Conservation (phyloP, 2,797 vertebrate species). For the Thripadectes ignobilis region DNA sequence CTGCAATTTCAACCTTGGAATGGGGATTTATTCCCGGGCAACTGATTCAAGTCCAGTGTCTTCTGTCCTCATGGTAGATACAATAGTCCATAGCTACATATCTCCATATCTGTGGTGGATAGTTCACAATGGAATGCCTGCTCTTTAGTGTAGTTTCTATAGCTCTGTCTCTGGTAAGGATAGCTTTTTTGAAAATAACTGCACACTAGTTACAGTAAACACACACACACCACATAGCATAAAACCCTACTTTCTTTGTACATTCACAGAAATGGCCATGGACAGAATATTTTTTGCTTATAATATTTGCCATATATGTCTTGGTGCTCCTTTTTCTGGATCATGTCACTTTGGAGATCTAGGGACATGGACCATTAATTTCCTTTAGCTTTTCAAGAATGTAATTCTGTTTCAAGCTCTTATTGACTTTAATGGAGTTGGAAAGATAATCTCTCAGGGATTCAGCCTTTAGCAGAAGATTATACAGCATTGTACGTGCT, state of each 20-base stretch:
- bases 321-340: not conserved
- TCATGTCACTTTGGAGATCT: not conserved
- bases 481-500: not conserved
- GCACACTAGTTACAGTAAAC: not conserved
- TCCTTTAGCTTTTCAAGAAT: not conserved
- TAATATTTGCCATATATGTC: not conserved
- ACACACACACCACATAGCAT: no score
- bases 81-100: not conserved
- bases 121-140: not conserved
- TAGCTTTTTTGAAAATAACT: not conserved
- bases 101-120: not conserved
- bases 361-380: not conserved
- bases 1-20: not conserved
- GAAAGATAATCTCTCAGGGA: not conserved
- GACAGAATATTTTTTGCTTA: not conserved
- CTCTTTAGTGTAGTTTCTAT: not conserved
- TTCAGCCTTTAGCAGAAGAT: not conserved
- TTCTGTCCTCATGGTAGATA: not conserved
- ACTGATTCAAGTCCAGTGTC: not conserved
- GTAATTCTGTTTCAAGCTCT: not conserved
- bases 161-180: not conserved
- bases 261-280: not conserved
- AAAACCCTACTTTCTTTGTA: not conserved
- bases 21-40: not conserved
- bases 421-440: not conserved